Conservation (phyloP, 2,888 invertebrate genomes). For the Trilocha varians region DNA sequence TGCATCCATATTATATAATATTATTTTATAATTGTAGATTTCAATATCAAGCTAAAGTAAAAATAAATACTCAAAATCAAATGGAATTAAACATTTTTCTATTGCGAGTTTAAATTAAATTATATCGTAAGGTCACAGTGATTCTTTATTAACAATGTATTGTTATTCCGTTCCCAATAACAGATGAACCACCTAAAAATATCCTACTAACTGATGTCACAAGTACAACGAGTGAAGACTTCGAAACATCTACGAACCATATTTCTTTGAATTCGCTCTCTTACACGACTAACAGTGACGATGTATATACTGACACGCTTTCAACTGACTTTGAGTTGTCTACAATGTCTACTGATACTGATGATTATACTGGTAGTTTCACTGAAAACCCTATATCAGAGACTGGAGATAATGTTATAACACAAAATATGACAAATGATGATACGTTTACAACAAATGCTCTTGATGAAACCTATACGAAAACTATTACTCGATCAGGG, state of each 20-base stretch:
- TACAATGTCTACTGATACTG: slow-evolving; percentile 2
- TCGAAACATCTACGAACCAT: slow-evolving; percentile 27
- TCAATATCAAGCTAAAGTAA: too few relatives aligned
- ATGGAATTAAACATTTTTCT: too few relatives aligned
- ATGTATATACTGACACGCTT: slow-evolving; percentile 1
- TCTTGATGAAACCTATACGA: not conserved
- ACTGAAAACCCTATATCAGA: slow-evolving; percentile 7
- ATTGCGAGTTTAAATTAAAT: too few relatives aligned
- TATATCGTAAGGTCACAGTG: too few relatives aligned
- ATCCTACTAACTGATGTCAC: slow-evolving; percentile 57
- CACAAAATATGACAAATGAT: not conserved
- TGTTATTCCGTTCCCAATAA: slow-evolving; percentile 63
- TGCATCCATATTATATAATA: too few relatives aligned
- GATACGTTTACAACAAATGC: not conserved
- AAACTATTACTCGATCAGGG: not conserved
- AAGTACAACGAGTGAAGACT: slow-evolving; percentile 35
- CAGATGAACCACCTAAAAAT: slow-evolving; percentile 66
- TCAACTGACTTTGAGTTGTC: not conserved
- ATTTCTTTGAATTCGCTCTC: slow-evolving; percentile 11
- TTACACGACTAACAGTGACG: slow-evolving; percentile 9
- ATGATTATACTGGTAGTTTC: slow-evolving; percentile 1
- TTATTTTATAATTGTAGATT: too few relatives aligned
- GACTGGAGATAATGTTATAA: slow-evolving; percentile 9
- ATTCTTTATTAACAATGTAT: slow-evolving; percentile 38
- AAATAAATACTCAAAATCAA: too few relatives aligned